These are phyloP conservation scores for Ciconia maguari DNA, from an alignment of 2,113 vertebrate species.

Conservation along the genomic window DNA sequence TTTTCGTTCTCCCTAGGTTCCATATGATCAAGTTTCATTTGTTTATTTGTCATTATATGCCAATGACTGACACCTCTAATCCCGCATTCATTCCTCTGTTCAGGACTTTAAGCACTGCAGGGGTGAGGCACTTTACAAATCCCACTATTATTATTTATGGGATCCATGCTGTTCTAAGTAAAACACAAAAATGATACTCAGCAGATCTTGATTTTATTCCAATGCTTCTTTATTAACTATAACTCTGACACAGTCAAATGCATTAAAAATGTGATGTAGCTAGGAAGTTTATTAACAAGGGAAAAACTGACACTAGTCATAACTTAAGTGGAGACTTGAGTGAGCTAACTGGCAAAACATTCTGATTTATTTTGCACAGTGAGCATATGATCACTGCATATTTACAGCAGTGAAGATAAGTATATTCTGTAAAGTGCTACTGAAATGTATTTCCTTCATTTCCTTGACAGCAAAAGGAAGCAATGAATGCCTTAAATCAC, in stretches of 20 bases:
- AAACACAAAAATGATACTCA: not conserved
- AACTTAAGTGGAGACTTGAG: constrained; percentile 17
- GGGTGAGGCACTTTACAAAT: not conserved
- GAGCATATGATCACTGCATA: constrained; percentile 62
- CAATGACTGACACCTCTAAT: not conserved
- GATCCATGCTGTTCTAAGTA: not conserved
- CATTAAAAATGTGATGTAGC: not conserved
- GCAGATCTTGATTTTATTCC: not conserved
- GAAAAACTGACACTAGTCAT: not conserved
- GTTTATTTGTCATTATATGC: not conserved
- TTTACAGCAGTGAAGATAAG: constrained; percentile 72
- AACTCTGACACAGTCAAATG: not conserved
- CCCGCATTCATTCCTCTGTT: not conserved
- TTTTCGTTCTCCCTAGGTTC: not conserved
- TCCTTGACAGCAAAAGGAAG: constrained; percentile 76
- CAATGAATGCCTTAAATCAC: constrained; percentile 73
- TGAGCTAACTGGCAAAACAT: constrained; percentile 55
- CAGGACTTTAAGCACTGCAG: not conserved
- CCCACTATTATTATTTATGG: not conserved
- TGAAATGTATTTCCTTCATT: constrained; percentile 77
- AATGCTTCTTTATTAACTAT: not conserved
- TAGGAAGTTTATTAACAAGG: constrained; percentile 11
- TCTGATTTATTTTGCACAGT: constrained; percentile 72
- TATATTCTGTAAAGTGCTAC: constrained; percentile 74
- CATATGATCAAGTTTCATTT: not conserved